phyloP scores from a whole-genome alignment of 2,888 invertebrate species.

The Cerceris ruficornis region DNA sequence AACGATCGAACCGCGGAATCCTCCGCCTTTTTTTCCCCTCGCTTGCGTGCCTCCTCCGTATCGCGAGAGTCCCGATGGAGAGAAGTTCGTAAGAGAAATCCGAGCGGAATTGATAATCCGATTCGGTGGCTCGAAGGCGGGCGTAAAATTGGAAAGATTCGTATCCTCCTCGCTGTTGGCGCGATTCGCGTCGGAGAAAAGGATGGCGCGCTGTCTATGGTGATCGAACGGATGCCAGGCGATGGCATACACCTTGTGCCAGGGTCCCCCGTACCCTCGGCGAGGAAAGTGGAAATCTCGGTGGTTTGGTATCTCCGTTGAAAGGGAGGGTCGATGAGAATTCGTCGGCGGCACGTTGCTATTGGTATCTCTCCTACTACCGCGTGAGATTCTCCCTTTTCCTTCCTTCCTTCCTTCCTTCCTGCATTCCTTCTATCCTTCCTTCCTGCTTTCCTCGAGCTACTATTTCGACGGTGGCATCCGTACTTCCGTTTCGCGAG shows the following conservation, averaged over 20 bases:
- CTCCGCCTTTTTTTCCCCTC: no score
- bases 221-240: conserved; percentile 38
- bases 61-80: not conserved
- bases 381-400: conserved; percentile 10
- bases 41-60: not conserved
- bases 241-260: conserved; percentile 7
- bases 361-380: conserved; percentile 30
- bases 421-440: conserved; percentile 23
- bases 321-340: conserved; percentile 36
- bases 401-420: conserved; percentile 16
- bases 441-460: conserved; percentile 24
- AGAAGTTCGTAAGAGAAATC: conserved; percentile 5
- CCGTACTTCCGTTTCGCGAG: conserved; percentile 5
- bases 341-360: conserved; percentile 29
- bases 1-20: no score
- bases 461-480: conserved; percentile 30
- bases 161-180: not conserved
- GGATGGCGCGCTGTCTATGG: conserved; percentile 10
- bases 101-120: conserved; percentile 13
- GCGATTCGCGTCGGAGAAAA: conserved; percentile 11
- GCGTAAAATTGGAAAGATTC: conserved; percentile 16
- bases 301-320: conserved; percentile 38
- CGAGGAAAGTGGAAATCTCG: conserved; percentile 40
- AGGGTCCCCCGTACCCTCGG: conserved; percentile 28
- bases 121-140: not conserved